phyloP scores from a whole-genome alignment of 1,140 invertebrate species.

The Pseudomyrmex cubaensis region DNA sequence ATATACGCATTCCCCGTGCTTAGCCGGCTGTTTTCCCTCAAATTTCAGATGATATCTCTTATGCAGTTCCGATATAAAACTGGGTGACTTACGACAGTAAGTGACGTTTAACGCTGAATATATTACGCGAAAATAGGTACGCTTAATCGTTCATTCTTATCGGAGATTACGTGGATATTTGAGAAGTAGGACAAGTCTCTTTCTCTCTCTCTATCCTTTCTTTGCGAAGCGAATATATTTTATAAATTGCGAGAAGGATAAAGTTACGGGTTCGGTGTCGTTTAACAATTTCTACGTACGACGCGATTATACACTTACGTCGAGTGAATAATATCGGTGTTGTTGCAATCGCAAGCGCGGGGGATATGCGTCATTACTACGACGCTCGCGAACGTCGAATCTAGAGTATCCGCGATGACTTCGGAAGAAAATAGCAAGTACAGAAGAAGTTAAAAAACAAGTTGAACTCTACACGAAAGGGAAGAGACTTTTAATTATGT shows the following conservation, averaged over 20 bases:
- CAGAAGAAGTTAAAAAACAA: too few relatives aligned
- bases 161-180: background rate
- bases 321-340: too few relatives aligned
- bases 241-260: background rate
- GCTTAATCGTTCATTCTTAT: background rate
- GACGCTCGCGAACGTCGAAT: background rate
- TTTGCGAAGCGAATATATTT: background rate
- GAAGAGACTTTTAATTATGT: background rate
- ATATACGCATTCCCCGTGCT: background rate
- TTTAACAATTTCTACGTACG: background rate
- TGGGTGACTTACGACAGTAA: background rate
- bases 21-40: background rate
- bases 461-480: too few relatives aligned
- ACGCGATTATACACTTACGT: background rate
- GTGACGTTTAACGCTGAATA: background rate
- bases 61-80: background rate
- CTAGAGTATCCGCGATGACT: background rate
- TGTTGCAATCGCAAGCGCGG: background rate
- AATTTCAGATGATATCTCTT: conserved; percentile 8
- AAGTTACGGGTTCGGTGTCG: background rate
- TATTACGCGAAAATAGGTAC: background rate
- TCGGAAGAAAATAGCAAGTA: background rate
- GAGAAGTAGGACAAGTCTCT: background rate
- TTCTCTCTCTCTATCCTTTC: background rate
- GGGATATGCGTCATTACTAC: background rate